A percentile compares a stretch with the other conserved stretches of the same genome.
Conservation (phyloP, 2,113 vertebrate species). For the Diadophis punctatus region DNA sequence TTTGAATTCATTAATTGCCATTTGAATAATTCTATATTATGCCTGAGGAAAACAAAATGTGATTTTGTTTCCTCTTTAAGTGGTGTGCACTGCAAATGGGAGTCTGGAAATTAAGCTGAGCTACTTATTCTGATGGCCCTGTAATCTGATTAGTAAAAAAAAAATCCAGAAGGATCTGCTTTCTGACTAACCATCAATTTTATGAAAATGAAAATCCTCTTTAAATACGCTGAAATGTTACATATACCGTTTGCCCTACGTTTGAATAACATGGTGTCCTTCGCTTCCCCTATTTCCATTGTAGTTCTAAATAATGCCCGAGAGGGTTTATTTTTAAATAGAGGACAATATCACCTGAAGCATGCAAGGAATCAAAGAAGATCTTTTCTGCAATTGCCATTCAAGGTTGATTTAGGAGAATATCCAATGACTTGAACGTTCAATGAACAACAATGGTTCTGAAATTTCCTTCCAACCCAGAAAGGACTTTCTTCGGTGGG, state of each 20-base stretch:
- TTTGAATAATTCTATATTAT: constrained; percentile 53
- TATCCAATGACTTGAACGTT: background rate
- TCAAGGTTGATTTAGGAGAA: background rate
- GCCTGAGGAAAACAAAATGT: constrained; percentile 36
- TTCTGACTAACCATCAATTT: background rate
- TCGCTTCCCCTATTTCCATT: background rate
- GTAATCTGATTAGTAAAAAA: constrained; percentile 39
- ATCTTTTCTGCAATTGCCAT: background rate
- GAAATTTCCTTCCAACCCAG: background rate
- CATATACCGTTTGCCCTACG: background rate
- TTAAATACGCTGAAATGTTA: background rate
- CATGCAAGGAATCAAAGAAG: background rate
- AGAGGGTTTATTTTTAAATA: background rate
- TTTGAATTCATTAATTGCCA: constrained; percentile 53
- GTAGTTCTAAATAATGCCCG: background rate
- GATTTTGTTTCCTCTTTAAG: constrained; percentile 51
- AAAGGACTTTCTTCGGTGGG: background rate
- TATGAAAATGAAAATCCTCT: constrained; percentile 12
- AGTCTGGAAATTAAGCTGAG: constrained; percentile 38
- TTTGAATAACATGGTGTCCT: background rate
- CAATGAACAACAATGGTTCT: background rate
- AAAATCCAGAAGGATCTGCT: constrained; percentile 4
- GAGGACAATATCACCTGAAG: background rate
- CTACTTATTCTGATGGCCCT: constrained; percentile 23
- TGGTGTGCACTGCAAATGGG: constrained; percentile 13